These are phyloP conservation scores for Lasioglossum vierecki DNA, from an alignment of 2,888 invertebrate species.

Conservation along the genomic window DNA sequence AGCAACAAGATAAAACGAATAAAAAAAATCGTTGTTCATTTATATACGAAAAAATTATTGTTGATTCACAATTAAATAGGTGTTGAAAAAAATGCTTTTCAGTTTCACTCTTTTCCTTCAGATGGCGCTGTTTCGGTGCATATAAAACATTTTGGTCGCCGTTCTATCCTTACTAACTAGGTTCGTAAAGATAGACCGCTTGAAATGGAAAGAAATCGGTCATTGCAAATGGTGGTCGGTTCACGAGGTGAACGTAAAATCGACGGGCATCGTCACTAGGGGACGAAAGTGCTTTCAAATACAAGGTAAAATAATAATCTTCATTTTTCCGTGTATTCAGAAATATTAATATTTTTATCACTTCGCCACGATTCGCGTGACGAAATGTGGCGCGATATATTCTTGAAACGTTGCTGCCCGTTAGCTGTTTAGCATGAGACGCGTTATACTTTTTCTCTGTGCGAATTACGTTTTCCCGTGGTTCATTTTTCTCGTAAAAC, in stretches of 20 bases:
- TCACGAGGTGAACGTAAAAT: conserved; percentile 16
- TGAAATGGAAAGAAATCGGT: conserved; percentile 19
- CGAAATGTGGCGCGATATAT: background rate
- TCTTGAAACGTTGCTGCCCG: background rate
- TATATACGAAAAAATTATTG: background rate
- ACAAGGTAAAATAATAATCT: conserved; percentile 56
- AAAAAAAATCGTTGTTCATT: background rate
- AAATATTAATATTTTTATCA: conserved; percentile 34
- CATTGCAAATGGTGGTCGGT: conserved; percentile 33
- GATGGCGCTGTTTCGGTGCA: background rate
- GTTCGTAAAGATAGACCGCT: background rate
- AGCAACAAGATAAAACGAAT: background rate
- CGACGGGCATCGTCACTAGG: conserved; percentile 38
- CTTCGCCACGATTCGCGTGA: background rate
- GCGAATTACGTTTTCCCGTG: background rate
- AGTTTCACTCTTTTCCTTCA: background rate
- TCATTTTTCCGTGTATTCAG: background rate
- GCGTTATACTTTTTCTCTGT: background rate
- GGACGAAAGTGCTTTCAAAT: background rate
- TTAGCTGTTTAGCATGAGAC: background rate
- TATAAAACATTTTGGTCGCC: conserved; percentile 8
- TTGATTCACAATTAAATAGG: background rate
- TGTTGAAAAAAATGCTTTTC: background rate
- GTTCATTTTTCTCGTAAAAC: background rate
- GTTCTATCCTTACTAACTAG: background rate